phyloP scores from a whole-genome alignment of 1,140 invertebrate genomes.

The Stenopsyche tienmushanensis region DNA sequence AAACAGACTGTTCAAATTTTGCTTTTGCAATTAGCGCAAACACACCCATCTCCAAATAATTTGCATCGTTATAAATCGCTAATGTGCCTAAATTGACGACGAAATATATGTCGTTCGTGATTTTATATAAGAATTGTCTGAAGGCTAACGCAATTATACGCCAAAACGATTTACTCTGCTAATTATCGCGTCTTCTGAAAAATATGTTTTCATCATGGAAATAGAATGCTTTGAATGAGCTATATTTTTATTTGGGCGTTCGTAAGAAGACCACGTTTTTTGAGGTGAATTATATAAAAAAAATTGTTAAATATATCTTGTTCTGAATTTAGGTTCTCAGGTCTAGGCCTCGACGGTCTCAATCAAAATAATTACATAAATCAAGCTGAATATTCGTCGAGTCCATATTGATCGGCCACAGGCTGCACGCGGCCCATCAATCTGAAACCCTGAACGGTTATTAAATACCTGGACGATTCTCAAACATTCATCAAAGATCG shows the following conservation, averaged over 20 bases:
- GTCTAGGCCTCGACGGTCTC: slow-evolving; percentile 9
- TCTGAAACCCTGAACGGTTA: slow-evolving; percentile 34
- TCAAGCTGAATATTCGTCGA: slow-evolving; percentile 35
- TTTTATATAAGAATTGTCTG: too few species aligned
- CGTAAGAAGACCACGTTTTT: too few species aligned
- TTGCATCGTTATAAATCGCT: slow-evolving; percentile 5
- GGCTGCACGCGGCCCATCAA: slow-evolving; percentile 35
- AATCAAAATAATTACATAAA: slow-evolving; percentile 37
- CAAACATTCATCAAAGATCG: slow-evolving; percentile 25
- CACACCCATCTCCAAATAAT: neutral
- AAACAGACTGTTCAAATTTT: slow-evolving; percentile 8
- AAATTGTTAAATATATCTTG: too few species aligned
- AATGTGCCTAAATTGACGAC: neutral
- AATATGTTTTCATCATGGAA: too few species aligned
- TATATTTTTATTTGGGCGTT: too few species aligned
- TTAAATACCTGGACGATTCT: slow-evolving; percentile 24
- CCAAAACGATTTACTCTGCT: too few species aligned
- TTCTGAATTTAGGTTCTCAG: too few species aligned
- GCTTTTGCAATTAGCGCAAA: slow-evolving; percentile 3
- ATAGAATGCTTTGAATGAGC: too few species aligned
- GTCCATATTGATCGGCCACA: slow-evolving; percentile 35
- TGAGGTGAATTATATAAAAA: too few species aligned
- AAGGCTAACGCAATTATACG: too few species aligned
- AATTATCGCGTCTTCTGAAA: too few species aligned
- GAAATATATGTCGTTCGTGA: too few species aligned